Base-by-base conservation (phyloP, 2,113 vertebrate species). In the Lutjanus erythropterus region DNA sequence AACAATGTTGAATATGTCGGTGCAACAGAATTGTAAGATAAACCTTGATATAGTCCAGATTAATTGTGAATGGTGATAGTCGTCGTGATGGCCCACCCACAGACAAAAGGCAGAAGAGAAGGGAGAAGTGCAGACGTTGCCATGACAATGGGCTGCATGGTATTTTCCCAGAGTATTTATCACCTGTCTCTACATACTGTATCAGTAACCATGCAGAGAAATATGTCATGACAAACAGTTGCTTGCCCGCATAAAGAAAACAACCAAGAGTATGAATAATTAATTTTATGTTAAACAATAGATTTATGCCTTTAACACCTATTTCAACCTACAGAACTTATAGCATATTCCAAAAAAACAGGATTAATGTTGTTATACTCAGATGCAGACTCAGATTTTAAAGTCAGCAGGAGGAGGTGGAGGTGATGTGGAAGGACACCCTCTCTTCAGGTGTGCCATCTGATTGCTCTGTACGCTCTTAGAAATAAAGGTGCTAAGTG, bases 21-120 rank as follows among this genome's bases (percentile, higher is more conserved):
- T 59, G 60, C 39, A 0, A 2, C 2, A 14, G 21, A 69, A 64
- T 21, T 27, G 71, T 5, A 41, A 52, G 73, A 74, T 74, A 70
- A 44, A 68, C 11, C 35, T 47, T 1, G 8, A 25, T 69, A 35
- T 69, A 84, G 83, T 86, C 70, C 56, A 65, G 29, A 58, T 85
- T 75, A 81, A 83, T 83, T 66, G 76, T 80, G 81, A 69, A 70
- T 6, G 41, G 46, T 35, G 41, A n/a, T n/a, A n/a, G n/a, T n/a
- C n/a, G n/a, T n/a, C n/a, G n/a, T n/a, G n/a, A n/a, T 60, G 73
- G 81, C 72, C 81, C 41, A 80, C 89, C 62, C 78, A 85, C 82
- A 64, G 55, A 77, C 64, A 33, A 33, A 15, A n/a, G 29, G 60
- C 39, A 61, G 80, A 37, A 44, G 35, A 52, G 56, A 60, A 31